Percentiles rank a stretch among this genome's conserved stretches.
These are phyloP conservation scores for Pseudolaguvia tuberculata DNA, from an alignment of 2,113 vertebrate genomes.

Conservation along the genomic window DNA sequence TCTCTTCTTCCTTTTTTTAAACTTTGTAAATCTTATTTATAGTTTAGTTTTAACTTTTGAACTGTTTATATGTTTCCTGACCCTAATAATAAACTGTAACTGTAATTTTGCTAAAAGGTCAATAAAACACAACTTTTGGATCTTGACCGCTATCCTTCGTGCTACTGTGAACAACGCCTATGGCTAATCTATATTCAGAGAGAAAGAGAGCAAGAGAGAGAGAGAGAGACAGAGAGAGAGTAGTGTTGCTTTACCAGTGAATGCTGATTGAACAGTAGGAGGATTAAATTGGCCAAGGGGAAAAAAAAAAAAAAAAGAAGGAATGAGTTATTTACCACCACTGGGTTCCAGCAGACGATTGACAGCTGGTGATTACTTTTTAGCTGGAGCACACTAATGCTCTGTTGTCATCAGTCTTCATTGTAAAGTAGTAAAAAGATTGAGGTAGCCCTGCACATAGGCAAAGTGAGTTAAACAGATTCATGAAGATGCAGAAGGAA, in stretches of 20 bases:
- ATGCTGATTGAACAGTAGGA: conserved; percentile 46
- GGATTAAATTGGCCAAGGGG: conserved; percentile 53
- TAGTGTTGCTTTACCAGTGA: conserved; percentile 19
- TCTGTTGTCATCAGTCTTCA: conserved; percentile 47
- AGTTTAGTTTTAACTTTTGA: not conserved
- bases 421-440: conserved; percentile 27
- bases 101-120: not conserved
- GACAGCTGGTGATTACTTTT: conserved; percentile 58
- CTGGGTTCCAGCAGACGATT: conserved; percentile 45
- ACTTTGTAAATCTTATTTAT: not conserved
- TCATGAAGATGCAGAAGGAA: conserved; percentile 9
- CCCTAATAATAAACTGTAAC: not conserved
- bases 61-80: not conserved
- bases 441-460: conserved; percentile 15
- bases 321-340: conserved; percentile 50
- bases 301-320: conserved; percentile 33
- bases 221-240: no score
- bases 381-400: conserved; percentile 48
- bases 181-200: no score
- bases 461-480: conserved; percentile 19
- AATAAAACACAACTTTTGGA: not conserved
- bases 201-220: no score
- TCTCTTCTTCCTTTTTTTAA: not conserved
- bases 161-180: no score
- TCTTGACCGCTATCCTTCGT: not conserved